Conservation (phyloP, 2,113 vertebrate genomes). For the Tragelaphus scriptus region DNA sequence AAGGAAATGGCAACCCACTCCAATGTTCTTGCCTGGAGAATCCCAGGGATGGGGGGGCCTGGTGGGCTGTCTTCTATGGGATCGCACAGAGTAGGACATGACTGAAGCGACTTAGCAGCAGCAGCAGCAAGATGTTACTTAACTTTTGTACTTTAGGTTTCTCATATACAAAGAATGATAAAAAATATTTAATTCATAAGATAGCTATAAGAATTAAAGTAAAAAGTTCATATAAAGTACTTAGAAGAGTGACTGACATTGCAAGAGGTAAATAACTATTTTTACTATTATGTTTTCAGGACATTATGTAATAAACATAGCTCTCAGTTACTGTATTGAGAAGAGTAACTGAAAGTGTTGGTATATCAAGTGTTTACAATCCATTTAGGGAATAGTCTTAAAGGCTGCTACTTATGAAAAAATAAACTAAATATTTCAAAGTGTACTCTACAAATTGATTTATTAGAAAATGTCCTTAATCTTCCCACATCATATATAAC, state of each 20-base stretch:
- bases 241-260: not conserved
- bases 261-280: not conserved
- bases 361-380: not conserved
- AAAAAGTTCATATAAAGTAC: not conserved
- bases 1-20: no score
- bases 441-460: not conserved
- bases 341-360: not conserved
- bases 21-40: no score
- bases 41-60: no score
- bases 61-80: no score
- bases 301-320: not conserved
- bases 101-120: no score
- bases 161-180: not conserved
- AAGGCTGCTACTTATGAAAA: not conserved
- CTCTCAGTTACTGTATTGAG: not conserved
- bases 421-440: not conserved
- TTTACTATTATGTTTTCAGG: not conserved
- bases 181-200: not conserved
- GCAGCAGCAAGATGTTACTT: not conserved
- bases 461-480: not conserved
- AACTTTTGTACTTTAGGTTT: not conserved
- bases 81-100: rapidly evolving
- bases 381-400: not conserved
- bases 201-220: not conserved
- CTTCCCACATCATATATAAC: not conserved